Conservation (phyloP, 2,797 vertebrate species). For the Platyrinchus mystaceus region DNA sequence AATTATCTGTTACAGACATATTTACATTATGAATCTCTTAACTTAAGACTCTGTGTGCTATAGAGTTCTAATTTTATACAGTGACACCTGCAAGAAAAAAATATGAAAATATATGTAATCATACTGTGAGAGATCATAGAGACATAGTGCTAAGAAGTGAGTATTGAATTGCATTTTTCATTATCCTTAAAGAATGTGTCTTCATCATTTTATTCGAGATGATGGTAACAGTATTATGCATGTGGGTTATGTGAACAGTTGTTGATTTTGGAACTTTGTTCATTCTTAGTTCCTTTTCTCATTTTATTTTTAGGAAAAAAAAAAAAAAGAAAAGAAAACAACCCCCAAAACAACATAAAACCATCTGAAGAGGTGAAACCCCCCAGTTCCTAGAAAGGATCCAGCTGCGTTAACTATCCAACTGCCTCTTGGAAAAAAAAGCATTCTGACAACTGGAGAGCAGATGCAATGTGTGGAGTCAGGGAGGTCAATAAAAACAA, state of each 20-base stretch:
- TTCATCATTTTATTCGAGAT: not conserved
- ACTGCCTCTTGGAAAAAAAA: constrained; percentile 21
- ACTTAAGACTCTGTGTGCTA: not conserved
- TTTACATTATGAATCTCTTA: constrained; percentile 6
- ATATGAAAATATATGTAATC: not conserved
- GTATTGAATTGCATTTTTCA: not conserved
- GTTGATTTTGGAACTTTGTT: constrained; percentile 3
- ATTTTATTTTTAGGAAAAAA: constrained; percentile 5
- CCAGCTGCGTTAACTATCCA: not conserved
- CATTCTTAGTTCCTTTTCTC: not conserved
- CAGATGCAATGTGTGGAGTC: constrained; percentile 22
- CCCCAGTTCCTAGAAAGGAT: constrained; percentile 18
- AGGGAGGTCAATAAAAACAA: constrained; percentile 42
- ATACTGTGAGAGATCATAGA: not conserved
- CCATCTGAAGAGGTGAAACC: constrained; percentile 9
- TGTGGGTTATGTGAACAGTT: not conserved
- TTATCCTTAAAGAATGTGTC: not conserved
- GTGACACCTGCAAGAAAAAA: not conserved
- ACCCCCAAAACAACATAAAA: not conserved
- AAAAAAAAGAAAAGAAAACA: not conserved
- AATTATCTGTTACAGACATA: not conserved
- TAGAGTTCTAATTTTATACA: constrained; percentile 4
- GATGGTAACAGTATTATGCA: not conserved
- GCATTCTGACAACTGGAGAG: constrained; percentile 11
- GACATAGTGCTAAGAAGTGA: not conserved